Evolutionary conservation across 2,113 vertebrate species (phyloP), one percentile per base, ranked within the genome.

Genomic region (Mirza zaza): DNA sequence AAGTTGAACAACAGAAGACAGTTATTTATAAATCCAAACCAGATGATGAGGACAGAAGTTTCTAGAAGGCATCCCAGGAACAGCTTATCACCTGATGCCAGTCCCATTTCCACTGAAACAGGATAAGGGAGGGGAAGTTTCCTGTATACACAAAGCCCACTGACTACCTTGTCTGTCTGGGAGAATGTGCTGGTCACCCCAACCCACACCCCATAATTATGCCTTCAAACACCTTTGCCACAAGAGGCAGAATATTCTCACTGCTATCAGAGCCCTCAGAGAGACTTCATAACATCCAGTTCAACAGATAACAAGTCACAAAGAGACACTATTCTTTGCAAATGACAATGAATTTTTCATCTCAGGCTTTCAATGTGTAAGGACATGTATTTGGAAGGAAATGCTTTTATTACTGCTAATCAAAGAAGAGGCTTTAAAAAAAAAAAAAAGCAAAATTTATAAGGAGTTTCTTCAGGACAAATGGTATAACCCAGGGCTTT

Each of bases 231-330:
- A 45, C 42, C 0, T 97, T 96, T 98, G 73, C 90, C 98, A 93
- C 98, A 98, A 97, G 97, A 96, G 94, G 93, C 94, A 94, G 97
- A 98, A 97, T 97, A 97, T 97, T 98, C 98, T 88, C 97, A 97
- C 97, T 95, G 25, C 95, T 1, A 2, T 98, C 98, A 98, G 91
- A 98, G 90, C 90, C 84, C 96, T 98, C 96, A 95, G 89, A 98
- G 93, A 93, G 94, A 97, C 97, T 98, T 97, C 88, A 52, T 79
- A 98, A 97, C 93, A 95, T 95, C 96, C 96, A 97, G 96, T 97
- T 98, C 96, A 97, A 98, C 96, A 97, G 97, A 98, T 98, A 98
- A 93, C 94, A 92, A 96, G 91, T 97, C 97, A 97, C 97, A 97
- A 95, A 97, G 97, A 98, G 97, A 45, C 89, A 55, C 39, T 76